phyloP scores from a whole-genome alignment of 2,888 invertebrate species.

The Aphidoletes aphidimyza region DNA sequence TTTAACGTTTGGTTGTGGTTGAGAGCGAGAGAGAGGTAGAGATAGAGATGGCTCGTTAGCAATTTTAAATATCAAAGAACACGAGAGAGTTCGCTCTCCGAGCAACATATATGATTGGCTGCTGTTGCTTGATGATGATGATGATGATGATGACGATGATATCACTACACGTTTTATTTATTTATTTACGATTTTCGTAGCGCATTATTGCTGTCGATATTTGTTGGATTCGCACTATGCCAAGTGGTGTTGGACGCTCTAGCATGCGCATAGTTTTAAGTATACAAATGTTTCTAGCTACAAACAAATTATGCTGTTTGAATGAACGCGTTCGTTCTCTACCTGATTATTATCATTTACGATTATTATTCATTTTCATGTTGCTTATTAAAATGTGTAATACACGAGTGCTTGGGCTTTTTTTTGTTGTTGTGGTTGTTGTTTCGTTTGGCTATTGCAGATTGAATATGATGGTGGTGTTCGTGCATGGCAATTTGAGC shows the following conservation, averaged over 20 bases:
- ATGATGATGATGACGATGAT: slow-evolving; percentile 32
- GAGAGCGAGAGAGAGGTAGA: too few relatives aligned
- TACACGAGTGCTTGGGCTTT: neutral
- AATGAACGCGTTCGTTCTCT: slow-evolving; percentile 27
- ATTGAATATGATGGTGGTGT: slow-evolving; percentile 46
- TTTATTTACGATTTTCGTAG: slow-evolving; percentile 12
- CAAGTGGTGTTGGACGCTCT: neutral
- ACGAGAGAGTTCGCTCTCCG: neutral
- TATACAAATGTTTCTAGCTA: slow-evolving; percentile 25
- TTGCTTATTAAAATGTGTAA: slow-evolving; percentile 53
- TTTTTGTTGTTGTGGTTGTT: neutral
- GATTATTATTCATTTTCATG: slow-evolving; percentile 52
- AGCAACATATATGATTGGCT: neutral
- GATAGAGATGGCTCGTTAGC: slow-evolving; percentile 20
- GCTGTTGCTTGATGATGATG: neutral
- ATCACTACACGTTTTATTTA: slow-evolving; percentile 45
- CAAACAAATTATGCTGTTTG: slow-evolving; percentile 45
- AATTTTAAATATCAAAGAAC: neutral
- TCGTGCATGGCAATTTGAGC: slow-evolving; percentile 39
- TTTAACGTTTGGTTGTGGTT: neutral
- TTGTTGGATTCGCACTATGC: slow-evolving; percentile 23
- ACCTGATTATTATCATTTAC: slow-evolving; percentile 54
- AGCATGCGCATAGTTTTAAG: slow-evolving; percentile 27
- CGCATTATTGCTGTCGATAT: neutral
- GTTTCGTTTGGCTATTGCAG: neutral